A percentile compares a stretch with the other conserved stretches of the same genome.
Conservation (phyloP, 2,888 invertebrate species). For the Elaeidobius kamerunicus region DNA sequence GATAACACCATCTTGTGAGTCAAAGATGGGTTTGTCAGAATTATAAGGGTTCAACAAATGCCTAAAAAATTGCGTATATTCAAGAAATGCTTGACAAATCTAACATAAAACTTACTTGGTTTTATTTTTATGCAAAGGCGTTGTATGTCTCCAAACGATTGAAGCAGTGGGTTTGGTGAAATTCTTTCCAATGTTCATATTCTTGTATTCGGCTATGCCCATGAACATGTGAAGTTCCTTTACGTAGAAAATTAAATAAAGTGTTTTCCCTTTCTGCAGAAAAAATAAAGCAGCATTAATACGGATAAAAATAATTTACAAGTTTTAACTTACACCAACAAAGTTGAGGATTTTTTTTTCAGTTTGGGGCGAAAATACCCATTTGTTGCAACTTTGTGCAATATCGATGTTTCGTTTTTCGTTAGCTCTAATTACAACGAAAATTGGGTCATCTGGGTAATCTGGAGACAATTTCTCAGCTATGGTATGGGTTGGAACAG, state of each 20-base stretch:
- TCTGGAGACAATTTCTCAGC: not conserved
- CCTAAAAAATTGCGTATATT: conserved; percentile 23
- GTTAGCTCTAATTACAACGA: conserved; percentile 62
- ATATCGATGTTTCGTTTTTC: conserved; percentile 56
- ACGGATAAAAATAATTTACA: conserved; percentile 10
- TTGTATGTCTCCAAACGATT: conserved; percentile 30
- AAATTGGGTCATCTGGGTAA: conserved; percentile 47
- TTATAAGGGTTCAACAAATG: conserved; percentile 37
- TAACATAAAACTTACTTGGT: conserved; percentile 32
- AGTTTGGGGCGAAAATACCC: conserved; percentile 60
- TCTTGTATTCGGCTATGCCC: conserved; percentile 32
- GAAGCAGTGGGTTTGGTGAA: conserved; percentile 31
- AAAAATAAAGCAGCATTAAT: not conserved
- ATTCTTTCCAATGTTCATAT: conserved; percentile 15
- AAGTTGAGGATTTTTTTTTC: conserved; percentile 60
- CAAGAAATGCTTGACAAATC: too few relatives aligned
- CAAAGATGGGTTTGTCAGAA: conserved; percentile 33
- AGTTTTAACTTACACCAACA: conserved; percentile 52
- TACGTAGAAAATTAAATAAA: conserved; percentile 54
- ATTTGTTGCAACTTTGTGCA: conserved; percentile 55
- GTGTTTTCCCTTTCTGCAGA: conserved; percentile 46
- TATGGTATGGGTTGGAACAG: not conserved
- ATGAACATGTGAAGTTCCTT: conserved; percentile 46
- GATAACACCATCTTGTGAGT: conserved; percentile 36
- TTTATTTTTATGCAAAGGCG: conserved; percentile 30